Base-by-base conservation (phyloP, 2,113 vertebrate genomes). In the rat (Rattus norvegicus) region DNA sequence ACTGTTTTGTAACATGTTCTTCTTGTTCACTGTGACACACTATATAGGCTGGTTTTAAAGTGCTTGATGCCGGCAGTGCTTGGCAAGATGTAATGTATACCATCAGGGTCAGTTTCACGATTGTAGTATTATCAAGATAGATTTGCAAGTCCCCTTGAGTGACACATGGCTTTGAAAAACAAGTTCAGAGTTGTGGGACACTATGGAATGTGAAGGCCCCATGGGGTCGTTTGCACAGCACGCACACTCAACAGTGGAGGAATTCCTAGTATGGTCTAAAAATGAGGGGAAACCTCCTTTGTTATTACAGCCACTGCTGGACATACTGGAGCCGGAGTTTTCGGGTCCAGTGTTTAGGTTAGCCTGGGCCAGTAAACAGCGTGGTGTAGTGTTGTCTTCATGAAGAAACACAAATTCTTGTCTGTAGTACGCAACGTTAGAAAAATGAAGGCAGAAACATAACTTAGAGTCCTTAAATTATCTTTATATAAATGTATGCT, bases 251-350 rank as follows among this genome's bases (percentile, higher is more conserved):
- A 56, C 33, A 90, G 83, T 8, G 69, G 43, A 96, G 85, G 75
- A 0, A 1, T 96, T 91, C 93, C 96, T 96, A 92, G 56, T 91
- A 49, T 92, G 93, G 36, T 93, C 33, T 94, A 28, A 95, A 96
- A 84, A 52, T 96, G 52, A 88, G 52, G 14, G 89, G 26, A 75
- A 90, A 61, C 28, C 6, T 84, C 61, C 3, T 85, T 97, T 86
- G 30, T 97, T 84, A 26, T 73, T 80, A 24, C 65, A 24, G 43
- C 81, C 56, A 28, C 13, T 49, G 39, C 77, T 2, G 28, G 14
- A 47, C 16, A 54, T 75, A 20, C 10, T 14, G 22, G 49, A 83
- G n/a, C 54, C 43, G 90, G 36, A 86, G 81, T 91, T 83, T 95
- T 61, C 63, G 61, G 63, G 65, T 88, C 28, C 0, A 63, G 24